Conservation (phyloP, 2,113 vertebrate genomes). For the Neotoma lepida region DNA sequence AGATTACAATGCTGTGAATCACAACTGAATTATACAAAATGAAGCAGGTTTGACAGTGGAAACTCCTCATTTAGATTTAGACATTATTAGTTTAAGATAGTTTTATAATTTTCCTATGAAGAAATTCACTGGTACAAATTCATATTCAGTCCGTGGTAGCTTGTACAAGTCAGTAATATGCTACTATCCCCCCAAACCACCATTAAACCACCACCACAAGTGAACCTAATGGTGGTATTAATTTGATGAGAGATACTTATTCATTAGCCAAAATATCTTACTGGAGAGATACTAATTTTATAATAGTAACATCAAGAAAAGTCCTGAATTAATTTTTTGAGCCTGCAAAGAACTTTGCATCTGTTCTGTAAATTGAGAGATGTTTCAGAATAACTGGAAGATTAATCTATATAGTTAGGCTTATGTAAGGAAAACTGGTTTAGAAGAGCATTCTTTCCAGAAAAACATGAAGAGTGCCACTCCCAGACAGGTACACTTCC, state of each 20-base stretch:
- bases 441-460: not conserved
- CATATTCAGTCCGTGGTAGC: not conserved
- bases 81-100: not conserved
- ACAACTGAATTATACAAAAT: not conserved
- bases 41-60: not conserved
- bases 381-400: conserved; percentile 49
- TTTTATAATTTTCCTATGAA: not conserved
- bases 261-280: conserved; percentile 59
- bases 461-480: not conserved
- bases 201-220: conserved; percentile 56
- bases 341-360: not conserved
- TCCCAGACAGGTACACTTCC: not conserved
- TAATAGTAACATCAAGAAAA: conserved; percentile 8
- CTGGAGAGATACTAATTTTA: conserved; percentile 9
- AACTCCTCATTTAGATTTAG: not conserved
- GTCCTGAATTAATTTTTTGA: conserved; percentile 21
- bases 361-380: conserved; percentile 40
- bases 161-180: conserved; percentile 44
- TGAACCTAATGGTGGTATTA: conserved; percentile 66
- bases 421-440: not conserved
- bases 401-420: not conserved
- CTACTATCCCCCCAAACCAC: conserved; percentile 35
- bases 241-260: conserved; percentile 67
- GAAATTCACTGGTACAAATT: conserved; percentile 27
- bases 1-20: not conserved